These are phyloP conservation scores for Cryptus armator DNA, from an alignment of 2,888 invertebrate species.

Conservation along the genomic window DNA sequence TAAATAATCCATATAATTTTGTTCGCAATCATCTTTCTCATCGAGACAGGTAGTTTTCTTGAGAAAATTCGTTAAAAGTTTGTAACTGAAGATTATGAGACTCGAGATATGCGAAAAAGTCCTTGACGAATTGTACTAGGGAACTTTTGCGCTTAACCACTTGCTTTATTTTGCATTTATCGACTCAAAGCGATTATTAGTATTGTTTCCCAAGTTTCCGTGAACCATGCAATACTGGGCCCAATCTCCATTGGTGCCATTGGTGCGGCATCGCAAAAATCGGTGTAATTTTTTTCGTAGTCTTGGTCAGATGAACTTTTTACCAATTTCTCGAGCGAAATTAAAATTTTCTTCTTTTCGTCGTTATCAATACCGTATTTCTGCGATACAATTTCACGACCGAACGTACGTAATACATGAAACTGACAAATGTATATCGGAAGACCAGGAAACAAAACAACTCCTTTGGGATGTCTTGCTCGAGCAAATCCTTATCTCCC, in stretches of 20 bases:
- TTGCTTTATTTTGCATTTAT: slow-evolving; percentile 51
- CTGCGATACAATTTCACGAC: slow-evolving; percentile 25
- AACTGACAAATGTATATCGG: slow-evolving; percentile 53
- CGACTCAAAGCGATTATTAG: slow-evolving; percentile 62
- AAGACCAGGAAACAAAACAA: slow-evolving; percentile 48
- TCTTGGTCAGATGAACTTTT: slow-evolving; percentile 39
- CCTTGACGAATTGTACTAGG: background rate
- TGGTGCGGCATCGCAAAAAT: slow-evolving; percentile 46
- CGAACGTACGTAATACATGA: slow-evolving; percentile 49
- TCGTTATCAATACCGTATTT: slow-evolving; percentile 15
- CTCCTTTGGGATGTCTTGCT: slow-evolving; percentile 49
- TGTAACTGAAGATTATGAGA: background rate
- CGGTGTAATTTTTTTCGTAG: slow-evolving; percentile 26
- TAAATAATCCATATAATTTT: background rate
- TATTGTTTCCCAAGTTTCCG: slow-evolving; percentile 60
- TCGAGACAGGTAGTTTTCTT: background rate
- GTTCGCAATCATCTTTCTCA: background rate
- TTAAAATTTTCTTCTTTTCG: slow-evolving; percentile 27
- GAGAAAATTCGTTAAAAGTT: background rate
- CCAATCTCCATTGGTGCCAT: slow-evolving; percentile 53
- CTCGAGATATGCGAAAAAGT: background rate
- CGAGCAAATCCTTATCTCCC: slow-evolving; percentile 57
- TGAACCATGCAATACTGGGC: slow-evolving; percentile 45
- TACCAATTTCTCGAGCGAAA: slow-evolving; percentile 34
- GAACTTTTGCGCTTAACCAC: background rate